Percentiles rank a stretch among this genome's conserved stretches.
Conservation (phyloP, 2,113 vertebrate species). For the Petroica traversi region DNA sequence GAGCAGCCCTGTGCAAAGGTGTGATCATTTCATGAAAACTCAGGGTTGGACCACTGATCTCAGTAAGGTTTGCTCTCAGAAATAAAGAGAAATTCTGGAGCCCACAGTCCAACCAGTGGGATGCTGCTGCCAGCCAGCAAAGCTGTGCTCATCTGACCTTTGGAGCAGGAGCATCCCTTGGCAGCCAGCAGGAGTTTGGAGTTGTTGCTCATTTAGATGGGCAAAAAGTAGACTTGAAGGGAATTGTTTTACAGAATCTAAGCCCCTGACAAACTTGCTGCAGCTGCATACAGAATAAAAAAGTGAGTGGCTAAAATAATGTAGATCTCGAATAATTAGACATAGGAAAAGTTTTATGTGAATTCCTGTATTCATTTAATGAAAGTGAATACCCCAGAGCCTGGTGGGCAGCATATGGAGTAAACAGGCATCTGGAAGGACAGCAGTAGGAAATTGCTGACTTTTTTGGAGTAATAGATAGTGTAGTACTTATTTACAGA, state of each 20-base stretch:
- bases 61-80: not conserved
- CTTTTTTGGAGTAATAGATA: not conserved
- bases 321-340: constrained; percentile 15
- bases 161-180: not conserved
- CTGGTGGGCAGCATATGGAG: not conserved
- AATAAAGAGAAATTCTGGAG: not conserved
- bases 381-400: not conserved
- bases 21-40: not conserved
- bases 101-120: not conserved
- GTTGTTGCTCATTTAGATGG: not conserved
- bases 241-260: not conserved
- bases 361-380: constrained; percentile 28
- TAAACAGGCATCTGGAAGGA: not conserved
- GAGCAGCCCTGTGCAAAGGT: not conserved
- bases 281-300: constrained; percentile 28
- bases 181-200: not conserved
- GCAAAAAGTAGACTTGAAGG: constrained; percentile 14
- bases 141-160: not conserved
- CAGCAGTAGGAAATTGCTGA: not conserved
- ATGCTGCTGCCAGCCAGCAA: not conserved
- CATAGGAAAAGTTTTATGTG: not conserved
- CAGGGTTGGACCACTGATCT: not conserved
- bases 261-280: not conserved
- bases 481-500: constrained; percentile 9
- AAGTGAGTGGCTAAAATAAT: constrained; percentile 1